Evolutionary conservation across 2,888 invertebrate genomes (phyloP).

Genomic region (Andrena flavipes): DNA sequence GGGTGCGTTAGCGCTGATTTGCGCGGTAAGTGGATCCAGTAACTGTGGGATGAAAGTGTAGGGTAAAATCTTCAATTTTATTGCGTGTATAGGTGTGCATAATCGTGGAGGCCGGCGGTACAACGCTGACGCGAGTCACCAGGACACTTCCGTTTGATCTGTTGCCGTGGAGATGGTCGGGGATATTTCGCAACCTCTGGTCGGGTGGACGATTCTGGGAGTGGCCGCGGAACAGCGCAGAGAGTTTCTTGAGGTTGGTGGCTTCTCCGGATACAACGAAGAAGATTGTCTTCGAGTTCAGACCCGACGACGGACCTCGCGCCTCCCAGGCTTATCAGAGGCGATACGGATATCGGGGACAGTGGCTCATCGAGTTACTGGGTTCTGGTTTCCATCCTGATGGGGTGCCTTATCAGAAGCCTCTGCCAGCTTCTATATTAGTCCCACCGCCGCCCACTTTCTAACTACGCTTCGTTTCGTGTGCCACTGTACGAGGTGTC

Average conservation of each 20-base stretch:
- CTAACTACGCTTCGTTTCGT: neutral
- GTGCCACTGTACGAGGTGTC: neutral
- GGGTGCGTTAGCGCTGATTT: constrained; percentile 28
- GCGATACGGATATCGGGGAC: constrained; percentile 76
- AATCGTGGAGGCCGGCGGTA: constrained; percentile 12
- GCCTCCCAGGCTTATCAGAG: constrained; percentile 66
- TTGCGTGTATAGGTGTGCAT: constrained; percentile 32
- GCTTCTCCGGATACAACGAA: constrained; percentile 30
- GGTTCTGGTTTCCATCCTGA: constrained; percentile 68
- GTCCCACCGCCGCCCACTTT: constrained; percentile 54
- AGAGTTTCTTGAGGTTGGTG: constrained; percentile 41
- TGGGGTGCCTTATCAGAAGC: neutral
- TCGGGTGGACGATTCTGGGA: constrained; percentile 38
- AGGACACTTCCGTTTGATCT: constrained; percentile 57
- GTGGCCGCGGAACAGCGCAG: constrained; percentile 37
- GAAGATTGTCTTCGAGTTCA: constrained; percentile 59
- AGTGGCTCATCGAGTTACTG: constrained; percentile 73
- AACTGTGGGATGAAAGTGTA: neutral
- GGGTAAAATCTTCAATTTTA: constrained; percentile 5
- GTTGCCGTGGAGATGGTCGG: constrained; percentile 35
- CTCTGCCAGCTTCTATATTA: constrained; percentile 28
- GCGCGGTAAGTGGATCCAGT: constrained; percentile 54
- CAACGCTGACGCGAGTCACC: constrained; percentile 33
- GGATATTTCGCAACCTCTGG: constrained; percentile 33
- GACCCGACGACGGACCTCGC: constrained; percentile 70